Percentiles rank a stretch among this genome's conserved stretches.
These are phyloP conservation scores for Spongilla lacustris DNA, from an alignment of 37 sponge, comb jelly and placozoan genomes.

Conservation along the genomic window DNA sequence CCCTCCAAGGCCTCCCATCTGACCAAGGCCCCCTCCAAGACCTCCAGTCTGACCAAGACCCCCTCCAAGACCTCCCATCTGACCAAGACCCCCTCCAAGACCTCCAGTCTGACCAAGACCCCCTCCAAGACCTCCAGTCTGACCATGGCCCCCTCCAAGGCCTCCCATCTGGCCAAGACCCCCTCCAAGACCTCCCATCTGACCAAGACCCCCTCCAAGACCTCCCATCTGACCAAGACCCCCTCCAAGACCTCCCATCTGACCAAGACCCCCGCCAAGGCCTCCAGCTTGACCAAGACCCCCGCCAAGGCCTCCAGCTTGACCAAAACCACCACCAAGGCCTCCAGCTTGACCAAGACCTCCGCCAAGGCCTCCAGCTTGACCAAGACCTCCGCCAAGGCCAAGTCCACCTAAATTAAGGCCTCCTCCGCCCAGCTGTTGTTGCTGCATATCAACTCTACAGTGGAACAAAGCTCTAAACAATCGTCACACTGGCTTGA, in stretches of 20 bases:
- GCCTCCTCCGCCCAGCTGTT: not conserved
- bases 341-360: slow-evolving; percentile 2
- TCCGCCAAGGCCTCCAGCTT: not conserved
- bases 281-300: slow-evolving; percentile 1
- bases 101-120: not conserved
- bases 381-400: slow-evolving; percentile 7
- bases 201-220: not conserved
- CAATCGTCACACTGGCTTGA: not conserved
- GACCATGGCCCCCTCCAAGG: slow-evolving; percentile 1
- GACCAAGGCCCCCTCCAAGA: not conserved
- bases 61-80: not conserved
- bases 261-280: not conserved
- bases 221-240: not conserved
- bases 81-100: not conserved
- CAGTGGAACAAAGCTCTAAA: not conserved
- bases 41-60: slow-evolving; percentile 11
- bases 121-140: not conserved
- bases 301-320: slow-evolving; percentile 1
- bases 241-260: not conserved
- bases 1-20: slow-evolving; percentile 14
- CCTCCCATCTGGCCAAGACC: not conserved
- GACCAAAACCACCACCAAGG: slow-evolving; percentile 17
- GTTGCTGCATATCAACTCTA: not conserved
- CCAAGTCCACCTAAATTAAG: not conserved
- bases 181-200: slow-evolving; percentile 2